Base-by-base conservation (phyloP, 2,113 vertebrate genomes). In the Silurus meridionalis region DNA sequence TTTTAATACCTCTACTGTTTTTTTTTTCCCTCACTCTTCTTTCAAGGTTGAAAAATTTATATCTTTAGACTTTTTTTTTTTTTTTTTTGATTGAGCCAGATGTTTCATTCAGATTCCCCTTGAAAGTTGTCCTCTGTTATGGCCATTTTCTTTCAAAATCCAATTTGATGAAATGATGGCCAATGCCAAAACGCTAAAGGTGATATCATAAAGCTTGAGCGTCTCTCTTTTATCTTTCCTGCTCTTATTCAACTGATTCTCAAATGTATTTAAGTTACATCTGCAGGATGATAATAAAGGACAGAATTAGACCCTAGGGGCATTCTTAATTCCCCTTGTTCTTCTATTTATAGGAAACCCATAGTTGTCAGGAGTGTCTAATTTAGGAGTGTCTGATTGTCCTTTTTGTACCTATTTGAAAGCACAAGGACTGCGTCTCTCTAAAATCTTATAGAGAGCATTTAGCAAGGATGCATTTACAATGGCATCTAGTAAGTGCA, bases 31-130 rank as follows among this genome's bases (percentile, higher is more conserved):
- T 28, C 50, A 46, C 55, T 61, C 64, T 53, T 25, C 58, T 8
- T 28, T 87, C 85, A 83, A 89, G 86, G 86, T 61, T 69, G 80
- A 80, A 48, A 86, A 48, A 86, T 90, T 75, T 85, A 83, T 74
- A 83, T 75, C 63, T 57, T 37, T 19, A 87, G 83, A 67, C 58
- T 83, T 82, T 81, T 60, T 79, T 61, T 82, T n/a, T 50, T 84
- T 83, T 78, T 78, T 82, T 60, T 48, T 50, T 83, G 48, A 37
- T 66, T 71, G 82, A 69, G 61, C 89, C 90, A 92, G 90, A 93
- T 93, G 90, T 93, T 90, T 50, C 87, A 88, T 92, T 93, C 87
- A 92, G 83, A 92, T 93, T 94, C 89, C 87, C 92, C 92, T 93
- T 93, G 90, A 91, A 93, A 80, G 67, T 69, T 88, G 91, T 90